These are phyloP conservation scores for Pan paniscus DNA, from an alignment of 2,113 vertebrate genomes.

Conservation along the genomic window DNA sequence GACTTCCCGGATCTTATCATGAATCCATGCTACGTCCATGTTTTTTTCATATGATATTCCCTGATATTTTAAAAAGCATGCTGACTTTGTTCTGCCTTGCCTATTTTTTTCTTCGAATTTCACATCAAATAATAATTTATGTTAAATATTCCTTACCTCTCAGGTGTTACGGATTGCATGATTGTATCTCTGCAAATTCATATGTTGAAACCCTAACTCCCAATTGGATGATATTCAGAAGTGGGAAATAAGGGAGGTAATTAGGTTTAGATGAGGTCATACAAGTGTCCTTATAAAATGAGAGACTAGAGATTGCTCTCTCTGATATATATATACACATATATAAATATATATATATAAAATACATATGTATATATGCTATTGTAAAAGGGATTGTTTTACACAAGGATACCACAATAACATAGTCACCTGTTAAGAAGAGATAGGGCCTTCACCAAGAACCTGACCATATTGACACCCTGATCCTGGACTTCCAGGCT, in stretches of 20 bases:
- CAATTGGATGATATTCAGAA: background rate
- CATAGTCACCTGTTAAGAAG: background rate
- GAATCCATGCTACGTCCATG: too few species aligned
- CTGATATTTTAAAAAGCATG: background rate
- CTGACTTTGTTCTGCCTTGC: background rate
- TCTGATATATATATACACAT: background rate
- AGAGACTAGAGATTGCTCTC: background rate
- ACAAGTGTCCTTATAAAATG: background rate
- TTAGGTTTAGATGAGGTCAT: background rate
- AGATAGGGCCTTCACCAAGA: background rate
- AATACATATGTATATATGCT: too few species aligned
- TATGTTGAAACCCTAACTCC: background rate
- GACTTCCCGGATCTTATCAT: background rate
- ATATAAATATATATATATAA: too few species aligned
- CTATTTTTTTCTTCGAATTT: background rate
- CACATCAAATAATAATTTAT: background rate
- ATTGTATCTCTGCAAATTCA: background rate
- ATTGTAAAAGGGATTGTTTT: too few species aligned
- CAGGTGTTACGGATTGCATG: too few species aligned
- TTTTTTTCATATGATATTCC: background rate
- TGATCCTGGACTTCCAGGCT: background rate
- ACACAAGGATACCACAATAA: background rate
- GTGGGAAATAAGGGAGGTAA: background rate
- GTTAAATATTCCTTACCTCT: background rate
- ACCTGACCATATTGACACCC: background rate